Evolutionary conservation across 2,888 invertebrate species (phyloP), one percentile per base, ranked within the genome.

Genomic region (Glaucopsyche alexis): DNA sequence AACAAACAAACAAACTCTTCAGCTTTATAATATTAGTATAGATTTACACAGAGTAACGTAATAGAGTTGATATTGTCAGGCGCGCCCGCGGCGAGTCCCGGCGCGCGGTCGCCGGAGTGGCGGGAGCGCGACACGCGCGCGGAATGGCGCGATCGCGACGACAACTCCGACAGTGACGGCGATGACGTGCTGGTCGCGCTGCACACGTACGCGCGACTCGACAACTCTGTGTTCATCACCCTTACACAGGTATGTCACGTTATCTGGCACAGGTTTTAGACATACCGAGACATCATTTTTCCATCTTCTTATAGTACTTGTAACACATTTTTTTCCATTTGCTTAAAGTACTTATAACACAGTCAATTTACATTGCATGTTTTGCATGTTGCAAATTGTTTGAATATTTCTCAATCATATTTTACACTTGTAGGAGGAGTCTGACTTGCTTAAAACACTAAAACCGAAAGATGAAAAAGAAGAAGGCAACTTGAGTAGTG

Each of bases 361-460:
- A 29, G 29, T 29, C 1, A 29, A 29, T 29, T 29, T 29, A 29
- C 29, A 2, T 29, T 29, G 29, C 29, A 0, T 29, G 29, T 29
- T 29, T 29, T 29, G 29, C 29, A 0, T 29, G 29, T 29, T 29
- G 29, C 0, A 42, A 42, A 42, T 7, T 42, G 42, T 55, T 55
- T 19, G 7, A 14, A n/a, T n/a, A 3, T 50, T 16, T 52, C 2
- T 3, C 19, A 38, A 29, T 38, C 13, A 67, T n/a, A 40, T 47
- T 67, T 70, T 60, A 42, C 16, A 16, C 72, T 52, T 85, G 73
- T 85, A 95, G 94, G 97, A 96, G 78, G 96, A 96, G 88, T 81
- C 96, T 19, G 95, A 96, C 79, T 94, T 95, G 7, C 94, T 96
- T 71, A 95, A 95, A 74, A 94, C 95, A 13, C 89, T 96, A 45